Evolutionary conservation across 2,113 vertebrate genomes (phyloP), one percentile per base, ranked within the genome.

Genomic region (Pomatostomus ruficeps): DNA sequence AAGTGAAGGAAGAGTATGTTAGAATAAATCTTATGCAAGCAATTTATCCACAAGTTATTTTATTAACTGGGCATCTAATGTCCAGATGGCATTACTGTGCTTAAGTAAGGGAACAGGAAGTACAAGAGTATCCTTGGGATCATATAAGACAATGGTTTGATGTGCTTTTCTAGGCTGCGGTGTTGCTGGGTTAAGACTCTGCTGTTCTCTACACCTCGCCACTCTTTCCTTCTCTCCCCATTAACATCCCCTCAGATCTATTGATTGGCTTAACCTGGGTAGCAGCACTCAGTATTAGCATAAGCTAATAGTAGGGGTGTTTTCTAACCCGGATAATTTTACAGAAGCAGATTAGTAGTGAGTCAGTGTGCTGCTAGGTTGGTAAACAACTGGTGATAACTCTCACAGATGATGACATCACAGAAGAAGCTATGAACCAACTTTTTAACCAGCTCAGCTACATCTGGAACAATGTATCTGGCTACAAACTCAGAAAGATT

Each of bases 181-280:
- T 2, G 2, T 20, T 70, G 29, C 16, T 71, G 25, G 20, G 7
- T 89, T 48, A 58, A 66, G 33, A 18, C 31, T 25, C 10, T 17
- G 5, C 6, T 71, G 18, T 42, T 75, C 21, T 67, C 61, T 1
- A 0, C 6, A 61, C 13, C 24, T 43, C 0, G 5, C 45, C 35
- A 26, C 7, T 31, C 40, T 52, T 59, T 51, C 11, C 20, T 57
- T 77, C 66, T 18, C 11, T 85, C 67, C 13, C 18, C 19, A 26
- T 45, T 54, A 33, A 55, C 14, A 49, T 14, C 4, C 24, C 18
- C 26, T 40, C 14, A 63, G 48, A 35, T 43, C 23, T 67, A 5
- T 6, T 35, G 38, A 5, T 6, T 35, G 38, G 15, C 23, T 77
- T 74, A 73, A 43, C 18, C 20, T 13, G 52, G n/a, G 3, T 42